phyloP scores from a whole-genome alignment of 2,113 vertebrate species.

The Nestor notabilis region DNA sequence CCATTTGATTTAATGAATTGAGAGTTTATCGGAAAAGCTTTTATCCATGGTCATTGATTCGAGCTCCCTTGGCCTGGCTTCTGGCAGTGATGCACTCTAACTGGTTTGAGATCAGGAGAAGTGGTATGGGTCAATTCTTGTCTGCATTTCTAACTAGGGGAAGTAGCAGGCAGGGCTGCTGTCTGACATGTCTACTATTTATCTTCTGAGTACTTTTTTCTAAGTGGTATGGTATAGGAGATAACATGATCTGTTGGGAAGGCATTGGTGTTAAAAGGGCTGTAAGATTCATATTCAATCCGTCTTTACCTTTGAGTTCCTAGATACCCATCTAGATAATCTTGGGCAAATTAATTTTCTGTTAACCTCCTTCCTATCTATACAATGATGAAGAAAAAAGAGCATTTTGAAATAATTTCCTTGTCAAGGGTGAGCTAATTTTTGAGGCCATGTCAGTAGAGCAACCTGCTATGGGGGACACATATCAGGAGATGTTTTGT shows the following conservation, averaged over 20 bases:
- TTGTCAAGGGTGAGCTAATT: background rate
- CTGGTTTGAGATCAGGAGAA: constrained; percentile 62
- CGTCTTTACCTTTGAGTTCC: background rate
- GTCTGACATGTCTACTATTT: constrained; percentile 44
- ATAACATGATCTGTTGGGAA: background rate
- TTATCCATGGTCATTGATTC: constrained; percentile 72
- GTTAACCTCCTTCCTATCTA: background rate
- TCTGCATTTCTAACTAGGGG: constrained; percentile 54
- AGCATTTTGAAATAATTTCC: background rate
- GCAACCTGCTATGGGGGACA: fast-evolving
- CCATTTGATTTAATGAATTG: constrained; percentile 78
- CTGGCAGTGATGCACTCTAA: constrained; percentile 49
- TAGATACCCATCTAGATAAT: background rate
- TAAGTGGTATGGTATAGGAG: background rate
- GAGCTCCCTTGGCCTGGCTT: constrained; percentile 62
- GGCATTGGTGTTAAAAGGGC: background rate
- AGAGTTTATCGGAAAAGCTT: constrained; percentile 82
- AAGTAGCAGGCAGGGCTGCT: constrained; percentile 47
- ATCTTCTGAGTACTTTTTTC: background rate
- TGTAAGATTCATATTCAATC: background rate
- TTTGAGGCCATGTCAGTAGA: background rate
- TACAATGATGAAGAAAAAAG: background rate
- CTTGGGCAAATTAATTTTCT: background rate
- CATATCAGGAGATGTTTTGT: background rate
- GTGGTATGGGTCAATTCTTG: constrained; percentile 60